Evolutionary conservation across 2,888 invertebrate genomes (phyloP).

Genomic region (Callyntrura sp.): DNA sequence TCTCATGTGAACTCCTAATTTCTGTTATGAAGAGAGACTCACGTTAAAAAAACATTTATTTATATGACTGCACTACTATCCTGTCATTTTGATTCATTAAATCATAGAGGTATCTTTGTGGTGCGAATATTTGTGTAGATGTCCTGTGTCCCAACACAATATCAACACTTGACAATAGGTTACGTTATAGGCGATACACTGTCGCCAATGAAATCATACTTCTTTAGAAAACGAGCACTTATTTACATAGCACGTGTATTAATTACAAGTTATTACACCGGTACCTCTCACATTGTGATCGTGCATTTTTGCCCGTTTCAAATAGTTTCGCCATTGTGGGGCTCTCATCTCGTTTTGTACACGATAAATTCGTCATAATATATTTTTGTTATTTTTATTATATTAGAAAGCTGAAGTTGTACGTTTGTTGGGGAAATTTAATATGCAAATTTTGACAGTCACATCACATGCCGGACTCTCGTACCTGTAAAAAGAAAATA

Average conservation of each 20-base stretch:
- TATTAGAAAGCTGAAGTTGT: background rate
- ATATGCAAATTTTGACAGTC: slow-evolving; percentile 24
- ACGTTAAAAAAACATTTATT: slow-evolving; percentile 39
- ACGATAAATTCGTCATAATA: too few relatives aligned
- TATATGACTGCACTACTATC: slow-evolving; percentile 27
- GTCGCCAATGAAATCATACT: slow-evolving; percentile 42
- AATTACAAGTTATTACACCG: slow-evolving; percentile 33
- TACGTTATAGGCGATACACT: background rate
- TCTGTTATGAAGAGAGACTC: background rate
- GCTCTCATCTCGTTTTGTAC: background rate
- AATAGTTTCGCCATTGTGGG: background rate
- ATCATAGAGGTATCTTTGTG: slow-evolving; percentile 4
- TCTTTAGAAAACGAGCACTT: slow-evolving; percentile 19
- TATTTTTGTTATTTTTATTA: too few relatives aligned
- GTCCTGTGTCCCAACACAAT: too few relatives aligned
- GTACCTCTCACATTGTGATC: slow-evolving; percentile 15
- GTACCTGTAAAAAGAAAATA: background rate
- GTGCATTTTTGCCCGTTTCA: slow-evolving; percentile 5
- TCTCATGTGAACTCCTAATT: slow-evolving; percentile 49
- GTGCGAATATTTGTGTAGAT: slow-evolving; percentile 7
- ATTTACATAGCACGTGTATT: slow-evolving; percentile 50
- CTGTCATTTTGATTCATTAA: slow-evolving; percentile 52
- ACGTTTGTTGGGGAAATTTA: slow-evolving; percentile 38
- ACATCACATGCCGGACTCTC: slow-evolving; percentile 31
- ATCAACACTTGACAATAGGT: background rate